These are phyloP conservation scores for Vidua chalybeata DNA, from an alignment of 2,113 vertebrate genomes.

Conservation along the genomic window DNA sequence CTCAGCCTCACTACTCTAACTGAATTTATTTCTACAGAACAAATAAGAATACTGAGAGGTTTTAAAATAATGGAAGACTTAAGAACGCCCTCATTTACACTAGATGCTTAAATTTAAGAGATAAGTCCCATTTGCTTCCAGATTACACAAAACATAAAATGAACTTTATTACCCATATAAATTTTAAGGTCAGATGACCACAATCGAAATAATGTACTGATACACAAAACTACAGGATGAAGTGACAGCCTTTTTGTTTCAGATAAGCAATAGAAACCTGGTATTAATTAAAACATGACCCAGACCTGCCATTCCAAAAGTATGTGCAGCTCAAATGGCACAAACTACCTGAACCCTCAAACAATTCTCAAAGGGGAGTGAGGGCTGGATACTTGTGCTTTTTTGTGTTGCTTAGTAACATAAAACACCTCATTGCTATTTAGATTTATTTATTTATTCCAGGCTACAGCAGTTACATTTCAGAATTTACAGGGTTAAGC, in stretches of 20 bases:
- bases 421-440: constrained; percentile 48
- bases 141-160: neutral
- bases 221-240: neutral
- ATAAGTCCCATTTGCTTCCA: neutral
- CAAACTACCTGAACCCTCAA: neutral
- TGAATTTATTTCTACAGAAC: neutral
- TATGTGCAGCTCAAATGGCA: neutral
- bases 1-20: neutral
- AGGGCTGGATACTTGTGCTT: neutral
- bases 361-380: neutral
- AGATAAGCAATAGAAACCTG: neutral
- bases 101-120: neutral
- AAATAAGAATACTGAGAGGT: neutral
- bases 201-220: neutral
- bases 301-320: neutral
- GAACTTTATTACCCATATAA: neutral
- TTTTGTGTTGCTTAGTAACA: constrained; percentile 44
- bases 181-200: neutral
- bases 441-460: constrained; percentile 77
- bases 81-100: neutral
- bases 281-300: neutral
- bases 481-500: constrained; percentile 58
- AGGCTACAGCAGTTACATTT: constrained; percentile 74
- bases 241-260: neutral
- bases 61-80: neutral